Evolutionary conservation across 2,113 vertebrate genomes (phyloP).

Genomic region (Saccopteryx leptura): DNA sequence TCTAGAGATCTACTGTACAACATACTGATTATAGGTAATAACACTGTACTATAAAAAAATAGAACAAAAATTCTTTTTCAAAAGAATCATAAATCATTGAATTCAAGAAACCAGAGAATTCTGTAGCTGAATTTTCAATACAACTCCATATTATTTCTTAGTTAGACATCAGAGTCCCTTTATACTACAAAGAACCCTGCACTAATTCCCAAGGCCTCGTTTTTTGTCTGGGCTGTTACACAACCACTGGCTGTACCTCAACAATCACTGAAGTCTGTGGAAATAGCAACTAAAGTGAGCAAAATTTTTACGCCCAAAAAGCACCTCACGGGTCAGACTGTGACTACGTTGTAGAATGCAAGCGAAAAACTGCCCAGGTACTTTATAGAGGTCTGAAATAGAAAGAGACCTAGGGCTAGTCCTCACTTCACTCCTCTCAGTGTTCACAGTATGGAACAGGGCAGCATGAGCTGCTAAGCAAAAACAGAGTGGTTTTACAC

Average conservation of each 20-base stretch:
- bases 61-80: background rate
- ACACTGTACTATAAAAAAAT: background rate
- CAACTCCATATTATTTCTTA: conserved; percentile 17
- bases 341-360: background rate
- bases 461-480: background rate
- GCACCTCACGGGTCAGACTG: background rate
- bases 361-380: background rate
- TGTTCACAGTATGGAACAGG: background rate
- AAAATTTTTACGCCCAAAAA: background rate
- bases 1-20: background rate
- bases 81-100: background rate
- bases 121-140: conserved; percentile 32
- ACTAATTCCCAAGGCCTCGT: conserved; percentile 11
- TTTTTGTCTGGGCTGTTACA: background rate
- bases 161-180: background rate
- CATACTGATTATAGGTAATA: background rate
- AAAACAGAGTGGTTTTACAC: background rate
- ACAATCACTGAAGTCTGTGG: background rate
- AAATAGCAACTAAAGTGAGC: background rate
- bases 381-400: background rate
- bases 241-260: background rate
- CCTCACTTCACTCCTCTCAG: background rate
- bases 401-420: background rate
- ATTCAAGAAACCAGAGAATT: conserved; percentile 19
- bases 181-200: background rate